phyloP scores from a whole-genome alignment of 2,113 vertebrate genomes.

The Microcebus ravelobensis region DNA sequence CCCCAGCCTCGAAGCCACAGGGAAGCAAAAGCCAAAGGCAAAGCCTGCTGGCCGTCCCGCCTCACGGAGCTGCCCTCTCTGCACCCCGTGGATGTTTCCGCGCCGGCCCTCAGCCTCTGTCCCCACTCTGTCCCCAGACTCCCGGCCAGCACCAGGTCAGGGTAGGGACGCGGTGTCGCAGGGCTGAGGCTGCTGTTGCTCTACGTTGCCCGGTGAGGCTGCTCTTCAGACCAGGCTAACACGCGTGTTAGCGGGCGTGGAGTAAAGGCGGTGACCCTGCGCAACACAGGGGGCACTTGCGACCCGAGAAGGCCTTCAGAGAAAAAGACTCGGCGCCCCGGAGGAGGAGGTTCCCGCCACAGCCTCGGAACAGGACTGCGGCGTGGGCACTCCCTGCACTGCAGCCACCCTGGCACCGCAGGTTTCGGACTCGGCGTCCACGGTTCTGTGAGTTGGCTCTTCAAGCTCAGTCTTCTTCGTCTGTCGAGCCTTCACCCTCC shows the following conservation, averaged over 20 bases:
- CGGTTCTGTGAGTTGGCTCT: fast-evolving
- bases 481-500: background rate
- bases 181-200: background rate
- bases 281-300: background rate
- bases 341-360: background rate
- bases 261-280: background rate
- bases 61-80: too few species aligned
- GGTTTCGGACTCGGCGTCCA: background rate
- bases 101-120: background rate
- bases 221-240: background rate
- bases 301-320: background rate
- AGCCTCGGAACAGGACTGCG: background rate
- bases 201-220: background rate
- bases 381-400: background rate
- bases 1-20: background rate
- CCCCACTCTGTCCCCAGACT: background rate
- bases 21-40: background rate
- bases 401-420: background rate
- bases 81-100: fast-evolving
- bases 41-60: background rate
- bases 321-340: background rate
- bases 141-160: background rate
- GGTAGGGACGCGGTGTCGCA: fast-evolving
- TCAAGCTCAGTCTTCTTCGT: background rate
- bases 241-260: background rate